Evolutionary conservation across 2,113 vertebrate species (phyloP), one percentile per base, ranked within the genome.

Genomic region (Pseudolaguvia tuberculata): DNA sequence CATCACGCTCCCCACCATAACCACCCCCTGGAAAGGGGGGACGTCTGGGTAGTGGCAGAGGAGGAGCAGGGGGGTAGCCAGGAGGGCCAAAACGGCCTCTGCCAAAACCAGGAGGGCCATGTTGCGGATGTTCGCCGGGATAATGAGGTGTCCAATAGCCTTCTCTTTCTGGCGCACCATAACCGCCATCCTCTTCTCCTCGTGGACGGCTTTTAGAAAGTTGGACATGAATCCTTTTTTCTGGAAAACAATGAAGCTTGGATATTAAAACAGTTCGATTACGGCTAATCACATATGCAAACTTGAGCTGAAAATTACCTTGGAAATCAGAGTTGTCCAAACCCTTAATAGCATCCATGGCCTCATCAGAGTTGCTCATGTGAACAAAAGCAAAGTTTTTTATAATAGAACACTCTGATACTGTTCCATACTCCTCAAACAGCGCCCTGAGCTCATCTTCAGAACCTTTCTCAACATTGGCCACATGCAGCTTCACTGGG

Each of bases 221-320:
- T 84, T 98, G 95, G 86, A 99, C 96, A 45, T 96, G 95, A 89
- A 99, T 97, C 87, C 93, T 87, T 88, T 97, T 96, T 77, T 95
- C 96, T 98, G 90, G 73, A 89, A 79, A 68, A 21, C 17, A 12
- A 63, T 76, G n/a, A 74, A 42, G 47, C 10, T 4, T 6, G 2
- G 10, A 15, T 2, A 23, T 74, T 74, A 50, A 25, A 15, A 18
- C 20, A 68, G n/a, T 5, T 29, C 0, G 31, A n/a, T 42, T 39
- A 10, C 15, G 45, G 45, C 72, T 48, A 76, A 77, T 56, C 5
- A n/a, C 21, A 62, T 53, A 5, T 17, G 58, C 10, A 23, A 68
- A 21, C 0, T 48, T 14, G 35, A 48, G 56, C 9, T 31, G 6
- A 2, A 1, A 17, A 48, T 0, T 0, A 48, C 92, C 92, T 84